Conservation (phyloP, 2,888 invertebrate species). For the Tiliacea aurago region DNA sequence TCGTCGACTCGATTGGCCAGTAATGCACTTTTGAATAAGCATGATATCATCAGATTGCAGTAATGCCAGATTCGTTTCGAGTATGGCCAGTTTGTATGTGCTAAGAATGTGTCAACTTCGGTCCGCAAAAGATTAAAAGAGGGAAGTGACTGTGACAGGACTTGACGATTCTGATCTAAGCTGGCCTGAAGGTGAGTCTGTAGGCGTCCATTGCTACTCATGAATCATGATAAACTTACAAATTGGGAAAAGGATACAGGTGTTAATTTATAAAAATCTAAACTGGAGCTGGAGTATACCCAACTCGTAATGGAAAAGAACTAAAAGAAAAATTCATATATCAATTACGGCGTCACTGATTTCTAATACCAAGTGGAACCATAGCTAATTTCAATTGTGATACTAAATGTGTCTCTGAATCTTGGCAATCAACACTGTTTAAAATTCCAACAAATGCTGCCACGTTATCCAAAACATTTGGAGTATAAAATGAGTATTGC, state of each 20-base stretch:
- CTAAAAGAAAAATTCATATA: slow-evolving; percentile 11
- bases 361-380: slow-evolving; percentile 51
- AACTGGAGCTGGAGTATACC: neutral
- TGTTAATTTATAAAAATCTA: neutral
- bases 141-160: neutral
- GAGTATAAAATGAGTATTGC: slow-evolving; percentile 63
- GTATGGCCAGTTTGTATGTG: slow-evolving; percentile 13
- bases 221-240: neutral
- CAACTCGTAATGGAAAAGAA: slow-evolving; percentile 33
- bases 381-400: slow-evolving; percentile 45
- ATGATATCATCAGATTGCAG: slow-evolving; percentile 61
- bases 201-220: neutral
- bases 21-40: slow-evolving; percentile 59
- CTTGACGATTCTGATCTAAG: neutral
- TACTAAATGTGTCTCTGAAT: slow-evolving; percentile 46
- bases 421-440: slow-evolving; percentile 56
- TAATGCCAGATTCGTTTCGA: slow-evolving; percentile 49
- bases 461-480: slow-evolving; percentile 49
- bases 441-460: slow-evolving; percentile 39
- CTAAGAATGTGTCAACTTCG: slow-evolving; percentile 34
- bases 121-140: neutral
- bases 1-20: slow-evolving; percentile 38
- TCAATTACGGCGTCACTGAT: slow-evolving; percentile 30
- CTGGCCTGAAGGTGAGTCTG: neutral
- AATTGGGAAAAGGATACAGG: neutral